phyloP scores from a whole-genome alignment of 1,140 invertebrate species.

The Bacillus rossius region DNA sequence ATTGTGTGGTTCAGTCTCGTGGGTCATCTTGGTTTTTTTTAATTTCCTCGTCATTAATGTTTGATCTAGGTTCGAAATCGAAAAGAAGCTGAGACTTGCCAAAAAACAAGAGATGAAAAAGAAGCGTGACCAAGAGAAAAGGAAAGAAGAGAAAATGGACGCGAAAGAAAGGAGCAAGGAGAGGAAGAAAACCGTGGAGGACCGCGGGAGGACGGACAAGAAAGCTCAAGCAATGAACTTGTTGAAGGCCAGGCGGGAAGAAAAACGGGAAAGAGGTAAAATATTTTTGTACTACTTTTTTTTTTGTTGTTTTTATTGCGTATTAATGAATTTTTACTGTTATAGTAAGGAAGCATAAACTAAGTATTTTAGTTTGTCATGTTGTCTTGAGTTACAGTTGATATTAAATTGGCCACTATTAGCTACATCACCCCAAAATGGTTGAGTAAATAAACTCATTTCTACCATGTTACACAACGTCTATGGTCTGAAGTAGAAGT shows the following conservation, averaged over 20 bases:
- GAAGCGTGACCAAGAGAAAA: conserved; percentile 44
- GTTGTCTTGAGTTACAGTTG: too few relatives aligned
- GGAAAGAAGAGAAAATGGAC: conserved; percentile 59
- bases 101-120: conserved; percentile 70
- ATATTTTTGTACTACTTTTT: not conserved
- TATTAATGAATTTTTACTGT: too few relatives aligned
- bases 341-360: too few relatives aligned
- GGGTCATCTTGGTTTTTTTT: not conserved
- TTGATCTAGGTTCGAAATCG: conserved; percentile 83
- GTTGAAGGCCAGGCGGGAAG: conserved; percentile 83
- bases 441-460: too few relatives aligned
- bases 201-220: conserved; percentile 75
- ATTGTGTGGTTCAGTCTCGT: not conserved
- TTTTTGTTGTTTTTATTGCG: not conserved
- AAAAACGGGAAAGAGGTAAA: conserved; percentile 62
- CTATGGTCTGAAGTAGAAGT: too few relatives aligned
- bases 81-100: conserved; percentile 85
- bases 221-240: conserved; percentile 88
- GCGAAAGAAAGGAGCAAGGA: conserved; percentile 80
- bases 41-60: conserved; percentile 6
- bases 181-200: conserved; percentile 87
- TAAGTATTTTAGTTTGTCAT: too few relatives aligned
- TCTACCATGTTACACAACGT: too few relatives aligned
- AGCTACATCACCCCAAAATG: too few relatives aligned
- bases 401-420: too few relatives aligned